Evolutionary conservation across 2,113 vertebrate species (phyloP), one percentile per base, ranked within the genome.

Genomic region (Syngnathus floridae): DNA sequence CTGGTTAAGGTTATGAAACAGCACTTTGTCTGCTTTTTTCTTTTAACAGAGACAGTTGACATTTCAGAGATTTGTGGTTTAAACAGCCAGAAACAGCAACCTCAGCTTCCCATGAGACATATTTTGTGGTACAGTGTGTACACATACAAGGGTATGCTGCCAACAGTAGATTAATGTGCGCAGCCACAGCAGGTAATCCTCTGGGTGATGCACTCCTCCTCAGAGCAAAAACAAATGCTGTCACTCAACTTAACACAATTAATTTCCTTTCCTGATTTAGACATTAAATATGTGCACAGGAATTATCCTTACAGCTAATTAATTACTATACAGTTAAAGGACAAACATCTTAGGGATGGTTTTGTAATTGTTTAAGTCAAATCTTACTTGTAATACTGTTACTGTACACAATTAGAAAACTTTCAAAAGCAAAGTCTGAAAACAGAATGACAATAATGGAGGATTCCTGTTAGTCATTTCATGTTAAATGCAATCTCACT

Each of bases 41-140:
- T 41, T 43, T 66, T 41, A 67, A 63, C 58, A 58, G 16, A 26
- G 36, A 65, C 60, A 55, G 65, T 60, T 49, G 72, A 81, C 56
- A 75, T 67, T 70, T 64, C 7, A 1, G 48, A 65, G 38, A 65
- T 48, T 70, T 46, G n/a, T 2, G 1, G 43, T 58, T 41, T 54
- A 21, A 62, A 41, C 45, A 65, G 61, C 66, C 67, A 63, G 63
- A 22, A 49, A 56, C 46, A 72, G 57, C 45, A 62, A 64, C 43
- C 66, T 65, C 66, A 49, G 55, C 64, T 26, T 68, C 66, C 55
- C 64, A 35, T 38, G 66, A 64, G 67, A 56, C 8, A 2, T 1
- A 46, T 72, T 62, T 59, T 70, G 40, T 45, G 21, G 37, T 66
- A 52, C 73, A 37, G 41, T 26, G n/a, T n/a, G n/a, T n/a, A n/a